Conservation (phyloP, 2,797 vertebrate genomes). For the Enteromius afrohamiltoni region DNA sequence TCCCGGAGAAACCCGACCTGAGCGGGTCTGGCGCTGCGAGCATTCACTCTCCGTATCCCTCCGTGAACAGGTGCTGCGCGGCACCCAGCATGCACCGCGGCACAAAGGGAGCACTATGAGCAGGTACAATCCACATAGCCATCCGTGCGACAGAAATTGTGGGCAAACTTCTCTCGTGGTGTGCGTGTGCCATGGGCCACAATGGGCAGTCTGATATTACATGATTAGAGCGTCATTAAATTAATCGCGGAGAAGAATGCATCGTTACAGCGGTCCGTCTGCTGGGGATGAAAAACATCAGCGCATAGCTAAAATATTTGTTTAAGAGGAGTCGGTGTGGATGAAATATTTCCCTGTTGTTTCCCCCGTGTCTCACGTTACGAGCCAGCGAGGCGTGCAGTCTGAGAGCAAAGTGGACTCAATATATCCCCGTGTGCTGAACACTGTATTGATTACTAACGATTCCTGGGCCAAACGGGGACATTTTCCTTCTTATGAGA, state of each 20-base stretch:
- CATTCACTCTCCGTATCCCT: constrained; percentile 75
- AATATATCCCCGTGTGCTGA: constrained; percentile 16
- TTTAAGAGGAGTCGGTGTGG: constrained; percentile 30
- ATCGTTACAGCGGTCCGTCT: neutral
- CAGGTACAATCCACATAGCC: constrained; percentile 72
- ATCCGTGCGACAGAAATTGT: constrained; percentile 75
- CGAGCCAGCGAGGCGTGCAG: constrained; percentile 38
- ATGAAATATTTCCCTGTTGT: constrained; percentile 48
- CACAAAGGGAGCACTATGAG: constrained; percentile 81
- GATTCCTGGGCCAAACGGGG: neutral
- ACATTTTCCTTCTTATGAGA: neutral
- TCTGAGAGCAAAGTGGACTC: constrained; percentile 25
- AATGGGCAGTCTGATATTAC: constrained; percentile 42
- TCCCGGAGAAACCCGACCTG: constrained; percentile 75
- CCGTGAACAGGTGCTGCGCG: constrained; percentile 77
- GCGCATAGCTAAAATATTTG: constrained; percentile 21
- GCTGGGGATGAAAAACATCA: constrained; percentile 19
- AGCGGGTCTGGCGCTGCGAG: constrained; percentile 70
- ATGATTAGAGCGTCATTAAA: constrained; percentile 35
- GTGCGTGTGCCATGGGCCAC: constrained; percentile 48
- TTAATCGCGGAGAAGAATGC: constrained; percentile 21
- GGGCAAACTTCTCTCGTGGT: constrained; percentile 64
- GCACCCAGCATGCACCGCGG: constrained; percentile 82
- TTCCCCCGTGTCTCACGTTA: constrained; percentile 48
- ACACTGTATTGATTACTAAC: constrained; percentile 27